A percentile compares a stretch with the other conserved stretches of the same genome.
These are phyloP conservation scores for Batillaria attramentaria DNA, from an alignment of 1,140 invertebrate species.

Conservation along the genomic window DNA sequence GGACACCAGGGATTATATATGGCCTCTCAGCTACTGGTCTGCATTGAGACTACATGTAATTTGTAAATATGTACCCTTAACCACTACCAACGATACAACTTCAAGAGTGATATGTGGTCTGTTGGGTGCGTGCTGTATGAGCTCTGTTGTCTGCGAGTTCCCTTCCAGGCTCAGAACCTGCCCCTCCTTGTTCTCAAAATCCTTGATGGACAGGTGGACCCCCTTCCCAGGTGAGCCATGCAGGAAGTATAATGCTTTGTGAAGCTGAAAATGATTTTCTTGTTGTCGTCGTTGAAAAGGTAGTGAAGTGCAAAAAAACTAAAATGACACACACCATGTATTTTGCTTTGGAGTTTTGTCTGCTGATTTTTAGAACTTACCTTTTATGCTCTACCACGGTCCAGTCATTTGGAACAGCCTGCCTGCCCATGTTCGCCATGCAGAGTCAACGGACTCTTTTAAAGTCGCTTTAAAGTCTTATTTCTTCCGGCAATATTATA, in stretches of 20 bases:
- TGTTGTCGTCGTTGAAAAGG: not conserved
- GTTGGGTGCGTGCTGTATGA: constrained; percentile 75
- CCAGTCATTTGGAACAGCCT: no score
- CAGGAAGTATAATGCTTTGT: not conserved
- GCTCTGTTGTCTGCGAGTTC: constrained; percentile 78
- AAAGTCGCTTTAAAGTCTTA: no score
- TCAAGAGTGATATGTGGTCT: constrained; percentile 74
- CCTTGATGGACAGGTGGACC: constrained; percentile 57
- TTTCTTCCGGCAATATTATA: no score
- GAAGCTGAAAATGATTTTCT: not conserved
- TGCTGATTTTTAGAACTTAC: no score
- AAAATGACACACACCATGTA: not conserved
- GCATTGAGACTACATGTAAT: not conserved
- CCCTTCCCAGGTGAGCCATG: constrained; percentile 59
- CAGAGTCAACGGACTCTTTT: no score
- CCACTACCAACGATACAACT: constrained; percentile 47
- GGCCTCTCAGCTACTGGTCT: not conserved
- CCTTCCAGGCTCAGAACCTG: constrained; percentile 82
- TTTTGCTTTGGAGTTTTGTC: no score
- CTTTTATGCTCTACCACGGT: no score
- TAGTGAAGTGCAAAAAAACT: not conserved
- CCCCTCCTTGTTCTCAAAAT: constrained; percentile 83
- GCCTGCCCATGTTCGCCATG: no score
- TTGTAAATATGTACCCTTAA: constrained; percentile 5
- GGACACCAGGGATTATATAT: not conserved